A percentile compares a stretch with the other conserved stretches of the same genome.
These are phyloP conservation scores for Allygus modestus DNA, from an alignment of 2,888 invertebrate genomes.

Conservation along the genomic window DNA sequence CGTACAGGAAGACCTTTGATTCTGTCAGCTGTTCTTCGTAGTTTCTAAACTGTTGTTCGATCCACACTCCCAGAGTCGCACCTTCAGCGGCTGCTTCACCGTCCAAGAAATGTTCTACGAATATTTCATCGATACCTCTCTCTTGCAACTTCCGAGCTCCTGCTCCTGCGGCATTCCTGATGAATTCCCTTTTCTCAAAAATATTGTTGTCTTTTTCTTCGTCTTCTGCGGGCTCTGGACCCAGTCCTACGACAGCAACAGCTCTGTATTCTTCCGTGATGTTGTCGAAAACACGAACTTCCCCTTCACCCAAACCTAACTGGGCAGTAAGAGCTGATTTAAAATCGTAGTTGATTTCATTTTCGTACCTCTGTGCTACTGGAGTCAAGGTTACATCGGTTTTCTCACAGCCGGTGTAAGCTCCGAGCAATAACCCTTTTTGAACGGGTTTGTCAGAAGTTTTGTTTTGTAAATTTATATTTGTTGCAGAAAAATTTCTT, in stretches of 20 bases:
- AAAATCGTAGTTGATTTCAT: conserved; percentile 35
- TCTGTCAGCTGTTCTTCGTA: conserved; percentile 63
- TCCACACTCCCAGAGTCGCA: conserved; percentile 77
- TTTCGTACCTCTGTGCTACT: conserved; percentile 35
- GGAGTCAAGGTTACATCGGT: conserved; percentile 50
- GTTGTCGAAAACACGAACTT: conserved; percentile 41
- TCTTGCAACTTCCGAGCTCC: conserved; percentile 76
- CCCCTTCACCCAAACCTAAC: conserved; percentile 44
- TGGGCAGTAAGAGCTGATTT: conserved; percentile 18
- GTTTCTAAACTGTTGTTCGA: conserved; percentile 80
- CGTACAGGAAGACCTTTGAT: conserved; percentile 42
- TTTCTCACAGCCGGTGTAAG: conserved; percentile 49
- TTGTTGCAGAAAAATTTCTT: conserved; percentile 10
- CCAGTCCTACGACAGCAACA: conserved; percentile 47
- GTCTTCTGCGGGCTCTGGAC: conserved; percentile 44
- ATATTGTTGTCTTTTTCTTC: conserved; percentile 24
- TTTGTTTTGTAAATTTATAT: background rate
- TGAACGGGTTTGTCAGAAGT: conserved; percentile 21
- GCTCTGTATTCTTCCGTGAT: conserved; percentile 36
- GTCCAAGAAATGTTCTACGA: conserved; percentile 80
- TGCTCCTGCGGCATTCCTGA: conserved; percentile 72
- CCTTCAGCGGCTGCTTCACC: conserved; percentile 83
- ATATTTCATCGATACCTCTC: conserved; percentile 77
- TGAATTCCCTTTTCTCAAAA: background rate
- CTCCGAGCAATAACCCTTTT: conserved; percentile 54